Evolutionary conservation across 2,797 vertebrate genomes (phyloP).

Genomic region (Oreortyx pictus): DNA sequence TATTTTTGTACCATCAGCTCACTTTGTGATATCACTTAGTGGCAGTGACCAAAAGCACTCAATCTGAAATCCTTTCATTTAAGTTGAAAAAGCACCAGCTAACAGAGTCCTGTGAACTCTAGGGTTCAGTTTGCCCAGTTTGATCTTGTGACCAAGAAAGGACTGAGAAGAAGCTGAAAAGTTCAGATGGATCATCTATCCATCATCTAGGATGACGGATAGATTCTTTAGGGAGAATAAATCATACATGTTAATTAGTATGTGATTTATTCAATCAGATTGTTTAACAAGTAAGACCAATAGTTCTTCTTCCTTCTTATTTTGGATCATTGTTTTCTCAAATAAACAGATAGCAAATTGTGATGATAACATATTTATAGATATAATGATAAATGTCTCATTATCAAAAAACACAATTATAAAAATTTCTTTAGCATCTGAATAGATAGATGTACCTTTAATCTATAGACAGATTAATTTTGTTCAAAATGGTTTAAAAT

Average conservation of each 20-base stretch:
- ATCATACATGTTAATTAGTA: background rate
- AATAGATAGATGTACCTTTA: background rate
- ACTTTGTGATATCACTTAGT: background rate
- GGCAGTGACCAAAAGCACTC: slow-evolving; percentile 8
- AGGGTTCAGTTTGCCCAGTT: background rate
- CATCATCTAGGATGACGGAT: background rate
- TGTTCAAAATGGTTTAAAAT: background rate
- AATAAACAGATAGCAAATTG: background rate
- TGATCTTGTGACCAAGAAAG: background rate
- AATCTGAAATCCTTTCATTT: background rate
- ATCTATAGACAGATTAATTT: background rate
- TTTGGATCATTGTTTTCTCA: background rate
- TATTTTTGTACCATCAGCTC: background rate
- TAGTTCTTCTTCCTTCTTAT: background rate
- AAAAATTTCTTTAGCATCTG: background rate
- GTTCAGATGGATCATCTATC: background rate
- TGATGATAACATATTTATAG: too few relatives aligned
- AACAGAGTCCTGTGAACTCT: background rate
- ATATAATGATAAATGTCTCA: background rate
- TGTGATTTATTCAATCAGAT: background rate
- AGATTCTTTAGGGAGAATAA: background rate
- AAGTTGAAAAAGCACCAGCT: background rate
- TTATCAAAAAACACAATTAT: background rate
- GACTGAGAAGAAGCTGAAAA: background rate
- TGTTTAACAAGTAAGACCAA: background rate